Base-by-base conservation (phyloP, 2,888 invertebrate species). In the Lasioglossum villosulum region DNA sequence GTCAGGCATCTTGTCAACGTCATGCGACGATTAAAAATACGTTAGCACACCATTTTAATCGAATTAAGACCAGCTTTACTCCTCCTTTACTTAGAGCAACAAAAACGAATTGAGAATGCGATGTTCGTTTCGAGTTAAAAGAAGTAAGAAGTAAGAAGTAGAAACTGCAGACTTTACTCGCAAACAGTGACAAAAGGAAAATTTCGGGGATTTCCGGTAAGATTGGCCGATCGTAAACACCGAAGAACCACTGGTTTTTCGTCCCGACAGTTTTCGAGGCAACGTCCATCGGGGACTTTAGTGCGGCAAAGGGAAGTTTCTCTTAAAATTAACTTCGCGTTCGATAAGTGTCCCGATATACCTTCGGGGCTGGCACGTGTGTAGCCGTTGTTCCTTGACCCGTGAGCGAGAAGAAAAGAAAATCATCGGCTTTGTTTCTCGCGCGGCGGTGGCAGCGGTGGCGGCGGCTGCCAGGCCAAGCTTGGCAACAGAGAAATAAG, bases 351-450 rank as follows among this genome's bases (percentile, higher is more conserved):
- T 27, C 14, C 5, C 59, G 59, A 27, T 59, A n/a, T 52, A 52
- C 52, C 59, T 14, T 5, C 4, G 59, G 4, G 14, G 27, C 59
- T 27, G 59, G 14, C 59, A 12, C 27, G 27, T 27, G 59, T 16
- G 59, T 59, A 59, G 59, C 27, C 59, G 59, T 27, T 59, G 59
- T 59, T 59, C 59, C 59, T 59, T 59, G 59, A 59, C 59, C 59
- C 59, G 59, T 27, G 27, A 59, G 59, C 59, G n/a, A 27, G 14
- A 59, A 59, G 59, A 59, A 59, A 59, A 59, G 59, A 59, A 27
- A 59, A 59, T 59, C 27, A 27, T 16, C 27, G 27, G 59, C 59
- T 27, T 59, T 59, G 27, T 59, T 59, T 27, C 27, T 59, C 27
- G 27, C 27, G 59, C 59, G 52, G 56, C n/a, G 0, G 27, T 8